Evolutionary conservation across 64 coral and sea anemone species (phyloP).

Genomic region (Pocillopora verrucosa): DNA sequence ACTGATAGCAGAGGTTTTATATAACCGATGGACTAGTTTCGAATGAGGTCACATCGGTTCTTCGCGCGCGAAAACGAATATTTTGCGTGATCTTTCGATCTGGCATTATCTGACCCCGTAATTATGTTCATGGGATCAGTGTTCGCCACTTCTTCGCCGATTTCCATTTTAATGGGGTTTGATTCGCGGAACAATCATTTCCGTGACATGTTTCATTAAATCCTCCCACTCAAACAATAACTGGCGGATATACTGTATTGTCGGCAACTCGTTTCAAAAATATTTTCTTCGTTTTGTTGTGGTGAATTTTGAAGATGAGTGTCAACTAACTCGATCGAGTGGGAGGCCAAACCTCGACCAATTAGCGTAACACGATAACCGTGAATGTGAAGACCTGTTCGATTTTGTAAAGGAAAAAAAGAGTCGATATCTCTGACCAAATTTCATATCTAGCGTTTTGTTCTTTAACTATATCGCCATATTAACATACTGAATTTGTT

Average conservation of each 20-base stretch:
- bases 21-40: not conserved
- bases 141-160: conserved; percentile 23
- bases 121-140: conserved; percentile 29
- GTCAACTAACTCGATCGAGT: not conserved
- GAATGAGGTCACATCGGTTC: conserved; percentile 13
- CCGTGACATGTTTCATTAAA: conserved; percentile 44
- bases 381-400: conserved; percentile 20
- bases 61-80: conserved; percentile 14
- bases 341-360: not conserved
- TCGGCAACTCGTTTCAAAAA: not conserved
- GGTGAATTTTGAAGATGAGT: not conserved
- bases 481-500: conserved; percentile 23
- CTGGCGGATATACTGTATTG: not conserved
- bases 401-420: conserved; percentile 18
- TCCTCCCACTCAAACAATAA: conserved; percentile 47
- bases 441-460: not conserved
- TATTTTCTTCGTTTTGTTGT: not conserved
- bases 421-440: not conserved
- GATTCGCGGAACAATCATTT: conserved; percentile 41
- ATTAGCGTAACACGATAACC: not conserved
- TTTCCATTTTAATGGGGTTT: conserved; percentile 48
- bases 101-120: conserved; percentile 30
- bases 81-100: conserved; percentile 34
- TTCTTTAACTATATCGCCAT: conserved; percentile 7
- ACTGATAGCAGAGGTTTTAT: not conserved